Conservation (phyloP, 1,140 invertebrate species). For the Drosophila ironensis region DNA sequence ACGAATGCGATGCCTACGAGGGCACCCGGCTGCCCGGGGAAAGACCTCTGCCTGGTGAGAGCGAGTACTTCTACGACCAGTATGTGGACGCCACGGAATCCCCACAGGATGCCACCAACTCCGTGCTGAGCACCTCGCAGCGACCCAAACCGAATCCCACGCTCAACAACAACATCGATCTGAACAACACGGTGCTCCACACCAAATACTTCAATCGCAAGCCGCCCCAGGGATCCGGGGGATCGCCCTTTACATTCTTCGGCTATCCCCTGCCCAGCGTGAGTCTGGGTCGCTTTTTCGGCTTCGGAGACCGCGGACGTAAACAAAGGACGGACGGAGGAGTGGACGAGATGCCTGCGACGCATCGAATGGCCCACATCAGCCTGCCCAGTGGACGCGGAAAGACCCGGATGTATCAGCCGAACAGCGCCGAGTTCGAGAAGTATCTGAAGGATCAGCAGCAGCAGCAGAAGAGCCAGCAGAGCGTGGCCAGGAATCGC, state of each 20-base stretch:
- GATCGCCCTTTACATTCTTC: slow-evolving; percentile 90
- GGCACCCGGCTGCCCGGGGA: slow-evolving; percentile 77
- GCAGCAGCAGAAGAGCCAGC: slow-evolving; percentile 36
- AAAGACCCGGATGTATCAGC: slow-evolving; percentile 79
- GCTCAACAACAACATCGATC: slow-evolving; percentile 82
- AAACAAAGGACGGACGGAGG: slow-evolving; percentile 64
- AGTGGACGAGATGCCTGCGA: slow-evolving; percentile 56
- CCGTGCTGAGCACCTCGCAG: slow-evolving; percentile 71
- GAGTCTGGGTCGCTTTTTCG: slow-evolving; percentile 76
- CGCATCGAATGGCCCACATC: slow-evolving; percentile 67
- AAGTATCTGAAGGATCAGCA: slow-evolving; percentile 67
- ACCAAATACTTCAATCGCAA: slow-evolving; percentile 83
- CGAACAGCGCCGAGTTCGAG: slow-evolving; percentile 80
- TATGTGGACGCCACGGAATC: slow-evolving; percentile 86
- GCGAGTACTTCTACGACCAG: slow-evolving; percentile 91
- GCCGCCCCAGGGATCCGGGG: slow-evolving; percentile 65
- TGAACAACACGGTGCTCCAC: slow-evolving; percentile 86
- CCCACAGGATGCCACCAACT: slow-evolving; percentile 75
- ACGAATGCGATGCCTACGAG: slow-evolving; percentile 70
- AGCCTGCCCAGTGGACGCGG: slow-evolving; percentile 59
- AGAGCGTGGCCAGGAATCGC: slow-evolving; percentile 46
- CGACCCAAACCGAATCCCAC: slow-evolving; percentile 82
- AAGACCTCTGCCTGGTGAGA: slow-evolving; percentile 86
- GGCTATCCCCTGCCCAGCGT: slow-evolving; percentile 90
- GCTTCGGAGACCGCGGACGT: slow-evolving; percentile 63